Percentiles rank a stretch among this genome's conserved stretches.
Conservation (phyloP, 2,888 invertebrate genomes). For the Lycia hirtaria region DNA sequence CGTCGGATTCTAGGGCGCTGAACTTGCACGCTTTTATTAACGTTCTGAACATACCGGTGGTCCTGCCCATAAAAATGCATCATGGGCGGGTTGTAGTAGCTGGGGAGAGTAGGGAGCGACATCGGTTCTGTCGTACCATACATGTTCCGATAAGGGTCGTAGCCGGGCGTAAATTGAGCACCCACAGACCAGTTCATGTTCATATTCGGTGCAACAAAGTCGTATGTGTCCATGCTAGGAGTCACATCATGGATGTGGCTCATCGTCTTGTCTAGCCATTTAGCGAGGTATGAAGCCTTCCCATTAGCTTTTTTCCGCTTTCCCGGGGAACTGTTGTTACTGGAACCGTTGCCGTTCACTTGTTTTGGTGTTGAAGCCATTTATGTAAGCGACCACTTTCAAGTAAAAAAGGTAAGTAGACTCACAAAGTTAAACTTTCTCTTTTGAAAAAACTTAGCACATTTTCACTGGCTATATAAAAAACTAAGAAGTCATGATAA, state of each 20-base stretch:
- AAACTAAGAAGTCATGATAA: constrained; percentile 22
- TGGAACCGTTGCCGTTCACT: constrained; percentile 69
- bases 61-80: constrained; percentile 65
- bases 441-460: constrained; percentile 31
- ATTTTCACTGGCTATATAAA: constrained; percentile 21
- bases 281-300: constrained; percentile 75
- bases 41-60: constrained; percentile 66
- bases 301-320: constrained; percentile 81
- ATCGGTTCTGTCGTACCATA: constrained; percentile 86
- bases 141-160: constrained; percentile 80
- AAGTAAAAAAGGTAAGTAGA: constrained; percentile 23
- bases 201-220: constrained; percentile 60
- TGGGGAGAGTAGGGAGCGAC: constrained; percentile 87
- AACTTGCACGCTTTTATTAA: constrained; percentile 68
- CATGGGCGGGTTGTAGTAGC: constrained; percentile 76
- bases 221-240: constrained; percentile 73
- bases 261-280: constrained; percentile 82
- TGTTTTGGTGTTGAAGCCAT: constrained; percentile 81
- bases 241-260: constrained; percentile 72
- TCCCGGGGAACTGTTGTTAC: constrained; percentile 72
- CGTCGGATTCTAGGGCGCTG: constrained; percentile 68
- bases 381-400: constrained; percentile 46
- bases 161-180: constrained; percentile 72
- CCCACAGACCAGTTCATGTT: constrained; percentile 67
- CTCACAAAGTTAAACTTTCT: constrained; percentile 37